These are phyloP conservation scores for Sebastes reedi DNA, from an alignment of 2,797 vertebrate species.

Conservation along the genomic window DNA sequence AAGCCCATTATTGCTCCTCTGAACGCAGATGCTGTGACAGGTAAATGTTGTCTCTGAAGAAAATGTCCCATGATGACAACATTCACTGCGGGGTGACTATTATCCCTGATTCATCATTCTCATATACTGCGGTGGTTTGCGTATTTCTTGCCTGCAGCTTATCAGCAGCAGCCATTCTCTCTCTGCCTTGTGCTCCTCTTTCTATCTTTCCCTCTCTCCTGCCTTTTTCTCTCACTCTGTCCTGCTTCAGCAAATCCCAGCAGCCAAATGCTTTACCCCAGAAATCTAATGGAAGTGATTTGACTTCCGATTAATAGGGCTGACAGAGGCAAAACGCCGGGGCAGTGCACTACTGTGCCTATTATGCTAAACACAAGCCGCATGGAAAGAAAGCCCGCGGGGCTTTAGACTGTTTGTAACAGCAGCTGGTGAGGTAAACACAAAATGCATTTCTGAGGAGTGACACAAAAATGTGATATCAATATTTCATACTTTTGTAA, in stretches of 20 bases:
- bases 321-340: conserved; percentile 64
- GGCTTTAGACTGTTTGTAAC: conserved; percentile 54
- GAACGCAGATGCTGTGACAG: conserved; percentile 75
- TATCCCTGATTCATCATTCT: conserved; percentile 84
- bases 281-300: conserved; percentile 82
- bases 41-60: conserved; percentile 82
- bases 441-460: conserved; percentile 55
- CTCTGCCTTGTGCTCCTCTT: conserved; percentile 48
- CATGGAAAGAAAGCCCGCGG: conserved; percentile 43
- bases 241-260: conserved; percentile 81
- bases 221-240: conserved; percentile 39
- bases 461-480: conserved; percentile 55
- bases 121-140: conserved; percentile 73
- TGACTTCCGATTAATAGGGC: conserved; percentile 82
- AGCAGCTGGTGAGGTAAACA: conserved; percentile 59
- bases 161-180: conserved; percentile 76
- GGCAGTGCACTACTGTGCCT: conserved; percentile 63
- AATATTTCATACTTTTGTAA: conserved; percentile 52
- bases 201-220: conserved; percentile 32
- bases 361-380: conserved; percentile 68
- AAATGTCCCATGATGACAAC: conserved; percentile 81
- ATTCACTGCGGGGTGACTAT: conserved; percentile 76
- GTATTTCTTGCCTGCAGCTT: conserved; percentile 79
- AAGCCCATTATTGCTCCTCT: conserved; percentile 70
- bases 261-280: conserved; percentile 74